Evolutionary conservation across 2,888 invertebrate genomes (phyloP), one percentile per base, ranked within the genome.

Genomic region (Rhagophthalmus giganteus): DNA sequence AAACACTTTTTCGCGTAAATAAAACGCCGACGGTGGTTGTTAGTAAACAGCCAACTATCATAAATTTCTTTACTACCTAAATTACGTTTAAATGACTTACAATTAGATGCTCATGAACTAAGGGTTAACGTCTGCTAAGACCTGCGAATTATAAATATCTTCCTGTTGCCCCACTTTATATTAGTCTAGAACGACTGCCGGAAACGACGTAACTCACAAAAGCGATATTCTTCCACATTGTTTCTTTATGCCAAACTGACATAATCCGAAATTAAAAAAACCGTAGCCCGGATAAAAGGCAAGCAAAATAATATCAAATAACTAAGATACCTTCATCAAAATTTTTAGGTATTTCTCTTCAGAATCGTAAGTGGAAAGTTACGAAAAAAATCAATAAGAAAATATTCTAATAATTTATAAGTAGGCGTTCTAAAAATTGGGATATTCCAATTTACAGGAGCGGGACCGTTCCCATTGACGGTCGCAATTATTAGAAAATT

Each of bases 91-190:
- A 38, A 38, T 27, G 10, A 32, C 27, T 5, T 6, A 12, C 25
- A 7, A 20, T 37, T 11, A 2, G 11, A 20, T 35, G 25, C 24
- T 24, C 35, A 11, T 25, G 25, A 33, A 16, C 4, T 20, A 8
- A 33, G 33, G 33, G 33, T 33, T 33, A 33, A 33, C 33, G 33
- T 14, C 16, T 33, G 16, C 33, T 31, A 16, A 33, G 31, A 33
- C 33, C 33, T 33, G 33, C n/a, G 15, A 4, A 33, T 33, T 33
- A 33, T 33, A 33, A 33, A 33, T 33, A 33, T 14, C 33, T 14
- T 33, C 15, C 15, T 12, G 3, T 33, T 13, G 15, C 33, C 9
- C 33, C 33, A 15, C 15, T 14, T 33, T 33, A 33, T 33, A 14
- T 33, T 12, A n/a, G 13, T 11, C n/a, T 14, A n/a, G 9, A 13